These are phyloP conservation scores for Phataginus tricuspis DNA, from an alignment of 2,797 vertebrate genomes.

Conservation along the genomic window DNA sequence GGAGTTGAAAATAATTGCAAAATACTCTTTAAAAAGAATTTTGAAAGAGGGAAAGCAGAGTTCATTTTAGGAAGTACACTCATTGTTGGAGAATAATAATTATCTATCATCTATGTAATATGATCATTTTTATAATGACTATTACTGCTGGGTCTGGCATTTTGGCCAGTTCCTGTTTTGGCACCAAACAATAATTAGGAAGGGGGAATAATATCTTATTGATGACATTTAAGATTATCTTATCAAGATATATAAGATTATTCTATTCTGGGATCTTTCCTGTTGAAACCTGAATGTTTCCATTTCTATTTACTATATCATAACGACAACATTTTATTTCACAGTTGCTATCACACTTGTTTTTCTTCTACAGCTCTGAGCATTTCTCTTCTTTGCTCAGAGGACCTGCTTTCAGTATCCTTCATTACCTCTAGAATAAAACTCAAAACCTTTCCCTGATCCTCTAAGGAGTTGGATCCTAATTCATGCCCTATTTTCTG, in stretches of 20 bases:
- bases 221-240: no score
- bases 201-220: background rate
- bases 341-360: background rate
- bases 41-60: background rate
- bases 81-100: background rate
- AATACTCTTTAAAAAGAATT: background rate
- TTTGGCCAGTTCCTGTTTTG: background rate
- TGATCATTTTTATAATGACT: slow-evolving; percentile 18
- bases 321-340: background rate
- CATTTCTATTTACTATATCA: background rate
- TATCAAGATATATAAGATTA: background rate
- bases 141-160: background rate
- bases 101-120: background rate
- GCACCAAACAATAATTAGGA: slow-evolving; percentile 1
- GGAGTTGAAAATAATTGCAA: slow-evolving; percentile 44
- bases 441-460: background rate
- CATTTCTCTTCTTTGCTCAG: background rate
- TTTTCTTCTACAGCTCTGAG: background rate
- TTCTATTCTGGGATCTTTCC: background rate
- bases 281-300: background rate
- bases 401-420: background rate
- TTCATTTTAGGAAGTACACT: background rate
- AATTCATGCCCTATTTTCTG: background rate
- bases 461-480: background rate
- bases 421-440: background rate